Base-by-base conservation (phyloP, 2,888 invertebrate species). In the Amaurobius ferox region DNA sequence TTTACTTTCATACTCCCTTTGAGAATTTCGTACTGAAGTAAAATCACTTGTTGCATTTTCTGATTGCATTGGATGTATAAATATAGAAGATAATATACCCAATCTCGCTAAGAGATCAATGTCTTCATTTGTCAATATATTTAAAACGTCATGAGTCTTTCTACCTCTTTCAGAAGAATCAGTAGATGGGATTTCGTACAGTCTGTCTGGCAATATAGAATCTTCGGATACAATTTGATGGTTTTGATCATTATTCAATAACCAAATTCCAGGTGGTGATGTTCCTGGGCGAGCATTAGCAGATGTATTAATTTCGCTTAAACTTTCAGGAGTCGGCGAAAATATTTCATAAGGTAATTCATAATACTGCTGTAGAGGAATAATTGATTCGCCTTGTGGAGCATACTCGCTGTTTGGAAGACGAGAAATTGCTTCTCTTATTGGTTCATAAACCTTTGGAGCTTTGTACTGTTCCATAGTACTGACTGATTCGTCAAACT, bases 21-120 rank as follows among this genome's bases (percentile, higher is more conserved):
- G 72, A 13, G 64, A n/a, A 64, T 64, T 62, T 35, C 48, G 29
- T 23, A 23, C 35, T 13, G 13, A 11, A 0, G 11, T 28, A 13
- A 26, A 30, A 16, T 48, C 19, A 13, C 16, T 35, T 6, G 7
- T 7, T 3, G 23, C 5, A 28, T 76, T 77, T 35, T 35, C 28
- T 35, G 62, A 28, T 28, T 30, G 32, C 32, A 7, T 2, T 6
- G 55, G 16, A 16, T 83, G 71, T 5, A 77, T 13, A 19, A 35
- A 40, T 11, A 78, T 23, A n/a, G 83, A 71, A 13, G 83, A 85
- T 0, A 85, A 29, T 29, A 85, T 85, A 32, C 83, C 83, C 1
- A 85, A 26, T 39, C 64, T 85, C 39, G 77, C 77, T 19, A 85
- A 23, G 19, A 85, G 71, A n/a, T 77, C 83, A 55, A 85, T 78